Base-by-base conservation (phyloP, 2,888 invertebrate genomes). In the Cetonia aurata region DNA sequence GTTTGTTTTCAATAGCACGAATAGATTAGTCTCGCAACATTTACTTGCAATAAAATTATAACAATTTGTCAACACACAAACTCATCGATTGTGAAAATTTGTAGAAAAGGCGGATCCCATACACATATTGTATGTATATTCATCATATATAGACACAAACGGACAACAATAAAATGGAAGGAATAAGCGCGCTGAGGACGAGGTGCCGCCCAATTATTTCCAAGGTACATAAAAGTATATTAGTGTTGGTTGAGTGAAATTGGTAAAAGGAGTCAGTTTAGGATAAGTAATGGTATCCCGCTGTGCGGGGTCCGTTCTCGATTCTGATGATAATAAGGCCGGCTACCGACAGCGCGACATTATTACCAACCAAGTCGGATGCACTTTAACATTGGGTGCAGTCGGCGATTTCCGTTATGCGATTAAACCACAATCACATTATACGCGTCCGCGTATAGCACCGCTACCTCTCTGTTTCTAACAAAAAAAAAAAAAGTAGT, bases 341-440 rank as follows among this genome's bases (percentile, higher is more conserved):
- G 71, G 75, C 75, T 76, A 73, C 75, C 76, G 75, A 77, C 74
- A 68, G 75, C 74, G 76, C 77, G 77, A 80, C 79, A 79, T 78
- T 79, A 71, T 74, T 67, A 60, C 76, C 76, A 78, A 79, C 78
- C 62, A 56, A 56, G 25, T 62, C 62, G 31, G 80, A 78, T 81
- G 82, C 80, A 79, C 79, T 79, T 80, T 79, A 78, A 82, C 81
- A 81, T 77, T 83, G 81, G 81, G 80, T 79, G 81, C 83, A 83
- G 81, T 80, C 80, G 76, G 72, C 78, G 80, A 80, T 83, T 82
- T 80, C 81, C 82, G 82, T 83, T 83, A 83, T 82, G 78, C 81
- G 83, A 84, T 83, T 83, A 83, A 55, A 83, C 83, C 83, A 79
- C 83, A 84, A 84, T 84, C 83, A 80, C 80, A 82, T 84, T 84